These are phyloP conservation scores for Ferrisia virgata DNA, from an alignment of 2,888 invertebrate species.

Conservation along the genomic window DNA sequence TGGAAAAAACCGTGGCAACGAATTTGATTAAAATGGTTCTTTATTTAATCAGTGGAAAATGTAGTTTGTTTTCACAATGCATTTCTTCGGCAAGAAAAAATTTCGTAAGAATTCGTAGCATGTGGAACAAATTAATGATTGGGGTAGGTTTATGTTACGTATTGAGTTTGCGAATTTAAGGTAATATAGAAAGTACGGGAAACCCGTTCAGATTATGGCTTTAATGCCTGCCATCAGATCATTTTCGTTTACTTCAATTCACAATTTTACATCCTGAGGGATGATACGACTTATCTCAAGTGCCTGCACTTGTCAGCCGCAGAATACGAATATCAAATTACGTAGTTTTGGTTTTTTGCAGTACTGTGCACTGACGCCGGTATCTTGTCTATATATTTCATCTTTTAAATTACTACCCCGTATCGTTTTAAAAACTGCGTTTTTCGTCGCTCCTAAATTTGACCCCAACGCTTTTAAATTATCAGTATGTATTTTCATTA, in stretches of 20 bases:
- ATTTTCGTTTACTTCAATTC: constrained; percentile 30
- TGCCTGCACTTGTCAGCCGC: constrained; percentile 34
- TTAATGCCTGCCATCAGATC: constrained; percentile 2
- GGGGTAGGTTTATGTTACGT: background rate
- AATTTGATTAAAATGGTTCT: constrained; percentile 15
- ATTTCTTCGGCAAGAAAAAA: background rate
- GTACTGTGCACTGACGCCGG: background rate
- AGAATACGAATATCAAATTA: constrained; percentile 41
- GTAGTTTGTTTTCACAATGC: background rate
- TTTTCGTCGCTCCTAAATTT: background rate
- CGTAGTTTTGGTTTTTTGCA: constrained; percentile 35
- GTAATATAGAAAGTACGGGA: background rate
- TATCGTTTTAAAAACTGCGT: background rate
- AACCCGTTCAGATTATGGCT: background rate
- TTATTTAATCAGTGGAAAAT: background rate
- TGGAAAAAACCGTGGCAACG: background rate
- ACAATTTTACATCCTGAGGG: constrained; percentile 22
- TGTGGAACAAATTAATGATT: too few species aligned
- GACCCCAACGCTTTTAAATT: background rate
- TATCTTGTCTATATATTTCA: constrained; percentile 6
- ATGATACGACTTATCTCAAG: constrained; percentile 25
- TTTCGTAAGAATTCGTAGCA: background rate
- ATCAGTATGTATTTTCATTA: background rate
- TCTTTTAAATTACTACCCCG: constrained; percentile 37
- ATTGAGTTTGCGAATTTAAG: background rate